Conservation (phyloP, 2,113 vertebrate species). For the Alosa alosa region DNA sequence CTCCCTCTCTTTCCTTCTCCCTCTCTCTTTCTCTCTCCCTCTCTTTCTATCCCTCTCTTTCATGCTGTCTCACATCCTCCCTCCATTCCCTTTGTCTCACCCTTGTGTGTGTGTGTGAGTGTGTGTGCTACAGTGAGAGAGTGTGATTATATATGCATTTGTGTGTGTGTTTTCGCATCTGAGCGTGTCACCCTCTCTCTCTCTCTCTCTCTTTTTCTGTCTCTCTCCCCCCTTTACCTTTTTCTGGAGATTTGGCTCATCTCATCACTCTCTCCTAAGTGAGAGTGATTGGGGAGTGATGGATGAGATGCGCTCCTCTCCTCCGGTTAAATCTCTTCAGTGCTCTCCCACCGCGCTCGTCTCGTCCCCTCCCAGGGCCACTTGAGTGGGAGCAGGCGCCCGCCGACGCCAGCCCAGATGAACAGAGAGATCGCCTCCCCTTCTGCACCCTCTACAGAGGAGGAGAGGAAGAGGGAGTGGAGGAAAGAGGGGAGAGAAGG, state of each 20-base stretch:
- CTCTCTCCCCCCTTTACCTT: not conserved
- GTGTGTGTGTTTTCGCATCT: too few relatives aligned
- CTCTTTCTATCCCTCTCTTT: not conserved
- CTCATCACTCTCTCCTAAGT: slow-evolving; percentile 6
- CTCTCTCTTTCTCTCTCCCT: not conserved
- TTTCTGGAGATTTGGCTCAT: not conserved
- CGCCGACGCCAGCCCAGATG: not conserved
- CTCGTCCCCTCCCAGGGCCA: not conserved
- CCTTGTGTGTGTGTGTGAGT: too few relatives aligned
- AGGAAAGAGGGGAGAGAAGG: not conserved
- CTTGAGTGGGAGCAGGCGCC: not conserved
- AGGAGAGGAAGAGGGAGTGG: not conserved
- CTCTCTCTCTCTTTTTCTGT: not conserved
- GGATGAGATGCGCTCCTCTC: slow-evolving; percentile 9
- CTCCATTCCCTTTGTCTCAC: not conserved
- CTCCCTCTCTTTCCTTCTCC: not conserved
- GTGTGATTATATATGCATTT: too few relatives aligned
- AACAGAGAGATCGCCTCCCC: not conserved
- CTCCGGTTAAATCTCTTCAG: slow-evolving; percentile 14
- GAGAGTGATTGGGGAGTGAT: slow-evolving; percentile 13
- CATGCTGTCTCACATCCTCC: not conserved
- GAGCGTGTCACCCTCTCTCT: not conserved
- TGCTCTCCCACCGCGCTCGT: not conserved
- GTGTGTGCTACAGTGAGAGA: too few relatives aligned
- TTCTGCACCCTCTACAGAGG: not conserved